These are phyloP conservation scores for Pluvialis apricaria DNA, from an alignment of 2,113 vertebrate genomes.

Conservation along the genomic window DNA sequence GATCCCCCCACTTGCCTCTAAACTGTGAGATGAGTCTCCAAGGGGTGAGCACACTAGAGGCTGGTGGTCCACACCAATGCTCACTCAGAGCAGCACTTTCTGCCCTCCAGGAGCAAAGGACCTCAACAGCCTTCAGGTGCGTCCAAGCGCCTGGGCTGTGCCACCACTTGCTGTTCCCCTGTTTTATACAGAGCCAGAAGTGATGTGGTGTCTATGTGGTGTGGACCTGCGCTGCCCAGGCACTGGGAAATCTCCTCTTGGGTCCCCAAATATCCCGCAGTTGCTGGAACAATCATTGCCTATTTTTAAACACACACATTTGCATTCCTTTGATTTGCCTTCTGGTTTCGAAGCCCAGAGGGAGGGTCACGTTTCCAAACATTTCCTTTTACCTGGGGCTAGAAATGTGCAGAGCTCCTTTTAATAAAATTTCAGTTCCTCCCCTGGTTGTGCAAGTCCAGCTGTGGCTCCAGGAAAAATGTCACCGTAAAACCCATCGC, in stretches of 20 bases:
- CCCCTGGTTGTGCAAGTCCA: constrained; percentile 1
- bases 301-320: constrained; percentile 38
- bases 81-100: not conserved
- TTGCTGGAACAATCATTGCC: not conserved
- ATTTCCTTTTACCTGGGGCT: constrained; percentile 42
- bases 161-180: not conserved
- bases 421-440: not conserved
- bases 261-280: not conserved
- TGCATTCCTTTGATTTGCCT: constrained; percentile 47
- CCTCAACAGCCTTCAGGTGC: not conserved
- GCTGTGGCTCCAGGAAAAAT: constrained; percentile 35
- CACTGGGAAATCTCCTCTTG: not conserved
- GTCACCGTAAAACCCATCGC: not conserved
- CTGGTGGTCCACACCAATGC: not conserved
- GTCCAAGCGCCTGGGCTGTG: not conserved
- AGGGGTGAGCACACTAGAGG: not conserved
- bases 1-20: not conserved
- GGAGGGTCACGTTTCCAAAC: not conserved
- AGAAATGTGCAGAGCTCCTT: constrained; percentile 37
- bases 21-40: not conserved
- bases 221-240: not conserved
- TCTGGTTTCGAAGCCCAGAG: constrained; percentile 40
- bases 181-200: not conserved
- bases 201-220: not conserved
- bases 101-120: not conserved